phyloP scores from a whole-genome alignment of 1,140 invertebrate genomes.

The Sycophila sp. region DNA sequence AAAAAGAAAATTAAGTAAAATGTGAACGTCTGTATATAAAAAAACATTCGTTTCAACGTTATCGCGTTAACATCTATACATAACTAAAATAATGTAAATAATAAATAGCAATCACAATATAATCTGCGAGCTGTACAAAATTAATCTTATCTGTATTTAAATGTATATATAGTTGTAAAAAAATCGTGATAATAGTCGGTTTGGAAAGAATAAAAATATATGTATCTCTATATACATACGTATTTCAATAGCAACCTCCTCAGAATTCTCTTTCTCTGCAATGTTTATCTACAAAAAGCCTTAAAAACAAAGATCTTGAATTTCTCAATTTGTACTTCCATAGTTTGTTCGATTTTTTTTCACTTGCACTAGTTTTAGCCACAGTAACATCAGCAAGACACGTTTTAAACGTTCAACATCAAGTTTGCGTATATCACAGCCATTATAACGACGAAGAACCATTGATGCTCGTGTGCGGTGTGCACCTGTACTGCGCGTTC shows the following conservation, averaged over 20 bases:
- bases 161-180: constrained; percentile 31
- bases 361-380: background rate
- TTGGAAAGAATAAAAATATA: constrained; percentile 23
- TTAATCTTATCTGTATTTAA: constrained; percentile 18
- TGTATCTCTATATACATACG: background rate
- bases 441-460: constrained; percentile 58
- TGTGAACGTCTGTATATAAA: constrained; percentile 18
- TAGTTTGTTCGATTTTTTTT: background rate
- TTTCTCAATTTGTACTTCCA: background rate
- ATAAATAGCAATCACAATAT: constrained; percentile 17
- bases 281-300: background rate
- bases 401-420: constrained; percentile 14
- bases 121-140: constrained; percentile 23
- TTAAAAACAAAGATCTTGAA: background rate
- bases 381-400: too few species aligned
- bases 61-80: constrained; percentile 13
- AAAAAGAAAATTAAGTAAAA: constrained; percentile 15
- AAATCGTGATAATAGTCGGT: constrained; percentile 8
- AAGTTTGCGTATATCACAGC: constrained; percentile 20
- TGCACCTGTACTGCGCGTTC: constrained; percentile 46
- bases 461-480: constrained; percentile 60
- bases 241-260: background rate
- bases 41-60: constrained; percentile 5
- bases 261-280: background rate
- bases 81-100: constrained; percentile 11